Conservation (phyloP, 2,797 vertebrate species). For the Chanos chanos region DNA sequence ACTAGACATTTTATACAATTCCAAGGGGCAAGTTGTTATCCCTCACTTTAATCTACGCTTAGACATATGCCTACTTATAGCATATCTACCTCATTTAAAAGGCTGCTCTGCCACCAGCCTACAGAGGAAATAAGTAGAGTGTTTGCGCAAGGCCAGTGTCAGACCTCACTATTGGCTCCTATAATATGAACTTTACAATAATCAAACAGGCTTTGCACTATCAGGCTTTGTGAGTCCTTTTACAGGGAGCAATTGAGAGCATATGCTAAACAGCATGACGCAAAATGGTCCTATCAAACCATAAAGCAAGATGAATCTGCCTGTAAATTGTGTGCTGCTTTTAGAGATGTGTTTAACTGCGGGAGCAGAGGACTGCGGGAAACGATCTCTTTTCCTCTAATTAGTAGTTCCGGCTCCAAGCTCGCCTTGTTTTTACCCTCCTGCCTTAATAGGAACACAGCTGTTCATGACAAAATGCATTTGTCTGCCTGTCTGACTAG, state of each 20-base stretch:
- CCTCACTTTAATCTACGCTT: too few relatives aligned
- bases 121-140: too few relatives aligned
- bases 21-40: too few relatives aligned
- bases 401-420: constrained; percentile 55
- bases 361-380: constrained; percentile 41
- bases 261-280: constrained; percentile 48
- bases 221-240: constrained; percentile 32
- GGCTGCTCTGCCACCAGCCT: too few relatives aligned
- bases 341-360: constrained; percentile 39
- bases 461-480: constrained; percentile 71
- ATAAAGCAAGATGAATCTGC: constrained; percentile 50
- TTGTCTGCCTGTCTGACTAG: constrained; percentile 70
- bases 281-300: constrained; percentile 52
- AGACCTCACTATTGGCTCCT: constrained; percentile 33
- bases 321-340: constrained; percentile 28
- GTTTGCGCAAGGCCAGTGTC: constrained; percentile 9
- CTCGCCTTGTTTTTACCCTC: constrained; percentile 43
- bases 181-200: constrained; percentile 34
- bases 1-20: too few relatives aligned
- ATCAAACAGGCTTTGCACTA: constrained; percentile 20
- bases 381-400: constrained; percentile 50
- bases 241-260: constrained; percentile 46
- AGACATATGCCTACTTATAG: too few relatives aligned
- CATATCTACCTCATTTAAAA: too few relatives aligned
- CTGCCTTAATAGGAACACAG: constrained; percentile 64